Evolutionary conservation across 2,888 invertebrate species (phyloP).

Genomic region (Aphidoletes aphidimyza): DNA sequence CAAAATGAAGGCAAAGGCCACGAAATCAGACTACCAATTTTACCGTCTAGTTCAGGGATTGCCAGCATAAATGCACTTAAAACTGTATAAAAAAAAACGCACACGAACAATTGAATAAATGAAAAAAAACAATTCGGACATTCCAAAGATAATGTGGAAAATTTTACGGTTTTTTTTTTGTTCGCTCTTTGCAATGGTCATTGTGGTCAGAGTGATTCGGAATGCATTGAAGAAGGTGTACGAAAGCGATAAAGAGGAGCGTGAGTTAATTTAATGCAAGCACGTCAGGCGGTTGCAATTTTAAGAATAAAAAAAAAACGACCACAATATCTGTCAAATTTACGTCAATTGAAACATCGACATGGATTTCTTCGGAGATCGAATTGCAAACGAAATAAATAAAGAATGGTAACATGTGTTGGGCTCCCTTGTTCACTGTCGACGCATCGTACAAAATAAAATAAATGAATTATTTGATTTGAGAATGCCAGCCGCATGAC

Average conservation of each 20-base stretch:
- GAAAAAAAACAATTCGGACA: background rate
- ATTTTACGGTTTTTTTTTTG: background rate
- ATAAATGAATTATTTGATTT: conserved; percentile 47
- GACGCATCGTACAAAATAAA: background rate
- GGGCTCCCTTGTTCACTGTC: background rate
- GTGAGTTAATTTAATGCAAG: conserved; percentile 35
- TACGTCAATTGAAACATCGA: conserved; percentile 50
- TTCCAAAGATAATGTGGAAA: conserved; percentile 6
- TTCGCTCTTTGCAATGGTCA: background rate
- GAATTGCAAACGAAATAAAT: background rate
- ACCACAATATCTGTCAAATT: conserved; percentile 52
- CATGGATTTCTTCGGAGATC: background rate
- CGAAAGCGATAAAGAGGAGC: background rate
- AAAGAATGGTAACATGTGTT: background rate
- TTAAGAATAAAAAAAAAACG: background rate
- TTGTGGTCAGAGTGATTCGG: background rate
- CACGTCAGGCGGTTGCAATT: conserved; percentile 30
- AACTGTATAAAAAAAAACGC: background rate
- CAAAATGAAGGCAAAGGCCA: background rate
- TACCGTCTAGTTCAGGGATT: background rate
- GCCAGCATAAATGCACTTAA: background rate
- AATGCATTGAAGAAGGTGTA: background rate
- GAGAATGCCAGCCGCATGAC: conserved; percentile 5
- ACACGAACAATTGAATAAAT: conserved; percentile 9
- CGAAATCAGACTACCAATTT: background rate